A percentile compares a stretch with the other conserved stretches of the same genome.
Conservation (phyloP, 2,888 invertebrate species). For the Vanessa cardui region DNA sequence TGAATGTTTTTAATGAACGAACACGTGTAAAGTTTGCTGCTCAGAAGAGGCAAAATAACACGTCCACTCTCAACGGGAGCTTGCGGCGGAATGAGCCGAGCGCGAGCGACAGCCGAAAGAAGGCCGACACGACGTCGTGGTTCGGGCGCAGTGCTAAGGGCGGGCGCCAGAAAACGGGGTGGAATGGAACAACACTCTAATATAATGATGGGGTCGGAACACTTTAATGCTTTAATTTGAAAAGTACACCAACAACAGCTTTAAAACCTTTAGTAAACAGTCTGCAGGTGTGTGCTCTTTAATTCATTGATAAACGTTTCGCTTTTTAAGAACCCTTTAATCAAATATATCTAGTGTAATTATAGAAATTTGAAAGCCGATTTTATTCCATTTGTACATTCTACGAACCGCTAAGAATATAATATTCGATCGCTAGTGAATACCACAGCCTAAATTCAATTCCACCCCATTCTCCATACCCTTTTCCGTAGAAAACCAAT, state of each 20-base stretch:
- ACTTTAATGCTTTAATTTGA: conserved; percentile 82
- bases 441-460: conserved; percentile 79
- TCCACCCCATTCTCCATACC: conserved; percentile 73
- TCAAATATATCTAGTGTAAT: neutral
- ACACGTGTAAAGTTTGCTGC: conserved; percentile 76
- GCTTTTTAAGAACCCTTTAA: conserved; percentile 9
- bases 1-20: conserved; percentile 47
- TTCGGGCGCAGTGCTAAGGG: conserved; percentile 50
- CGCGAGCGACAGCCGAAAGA: conserved; percentile 39
- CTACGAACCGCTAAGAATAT: conserved; percentile 11
- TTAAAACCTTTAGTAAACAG: conserved; percentile 38
- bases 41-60: conserved; percentile 41
- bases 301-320: conserved; percentile 27
- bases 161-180: conserved; percentile 67
- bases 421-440: conserved; percentile 56
- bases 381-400: conserved; percentile 19
- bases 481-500: conserved; percentile 76
- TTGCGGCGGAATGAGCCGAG: conserved; percentile 69
- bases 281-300: conserved; percentile 29
- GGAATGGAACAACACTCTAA: conserved; percentile 81
- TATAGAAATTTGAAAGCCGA: neutral
- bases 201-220: conserved; percentile 82
- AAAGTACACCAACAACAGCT: conserved; percentile 73
- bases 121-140: conserved; percentile 43
- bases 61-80: conserved; percentile 55